Base-by-base conservation (phyloP, 2,888 invertebrate genomes). In the Hydraecia micacea region DNA sequence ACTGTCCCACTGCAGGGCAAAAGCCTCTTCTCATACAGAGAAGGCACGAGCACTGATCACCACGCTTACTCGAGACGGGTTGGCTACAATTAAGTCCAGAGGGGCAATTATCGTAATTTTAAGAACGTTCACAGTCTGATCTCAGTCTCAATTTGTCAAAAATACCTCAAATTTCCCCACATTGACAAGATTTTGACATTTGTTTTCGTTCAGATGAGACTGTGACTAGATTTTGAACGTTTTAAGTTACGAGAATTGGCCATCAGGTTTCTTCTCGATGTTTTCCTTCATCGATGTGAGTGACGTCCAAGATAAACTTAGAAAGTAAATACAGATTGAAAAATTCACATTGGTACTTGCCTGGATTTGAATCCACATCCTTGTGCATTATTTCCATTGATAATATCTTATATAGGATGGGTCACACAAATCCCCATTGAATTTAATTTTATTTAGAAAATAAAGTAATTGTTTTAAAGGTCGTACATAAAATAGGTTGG, bases 401-500 rank as follows among this genome's bases (percentile, higher is more conserved):
- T 15, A 65, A n/a, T 36, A 2, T 65, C 25, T 15, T 3, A 15
- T 39, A 66, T n/a, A n/a, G 39, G 2, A 68, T 49, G 5, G 8
- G 13, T 32, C 25, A 69, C 49, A 25, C 2, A 32, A 52, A 52
- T 25, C 1, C 2, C 25, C 5, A 1, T 69, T 52, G 18, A 32
- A 18, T 42, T 36, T 42, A 28, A 36, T 66, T 42, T 42, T 55
- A 52, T 55, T 73, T 6, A 46, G 15, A 58, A 77, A 70, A 70
- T 62, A 62, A 49, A 58, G 9, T 32, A 4, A 66, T 71, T 52
- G 11, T 77, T 28, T 9, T 21, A n/a, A 36, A 39, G 32, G 15
- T 79, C 15, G 6, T 71, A 63, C 36, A 66, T 76, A 42, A 73
- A 3, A 42, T 28, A 21, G 15, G 15, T 70, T 42, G 32, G 49